phyloP scores from a whole-genome alignment of 2,888 invertebrate genomes.

The Cheilosia vulpina region DNA sequence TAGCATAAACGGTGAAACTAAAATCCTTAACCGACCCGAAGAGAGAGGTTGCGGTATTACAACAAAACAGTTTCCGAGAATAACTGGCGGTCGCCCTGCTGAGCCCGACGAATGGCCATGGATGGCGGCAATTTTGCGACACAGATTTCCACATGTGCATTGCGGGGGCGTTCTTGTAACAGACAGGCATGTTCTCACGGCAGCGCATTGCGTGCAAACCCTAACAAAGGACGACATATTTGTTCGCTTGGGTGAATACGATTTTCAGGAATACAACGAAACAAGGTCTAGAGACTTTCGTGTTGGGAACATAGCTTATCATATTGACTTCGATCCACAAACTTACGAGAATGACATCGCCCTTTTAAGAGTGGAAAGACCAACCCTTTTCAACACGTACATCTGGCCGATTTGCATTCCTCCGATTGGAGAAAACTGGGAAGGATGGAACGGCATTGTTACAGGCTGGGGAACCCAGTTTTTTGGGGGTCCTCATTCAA shows the following conservation, averaged over 20 bases:
- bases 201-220: slow-evolving; percentile 84
- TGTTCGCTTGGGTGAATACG: slow-evolving; percentile 92
- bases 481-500: slow-evolving; percentile 89
- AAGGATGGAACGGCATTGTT: slow-evolving; percentile 87
- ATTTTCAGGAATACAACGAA: slow-evolving; percentile 88
- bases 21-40: slow-evolving; percentile 80
- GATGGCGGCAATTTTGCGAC: slow-evolving; percentile 91
- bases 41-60: slow-evolving; percentile 83
- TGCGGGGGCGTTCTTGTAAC: slow-evolving; percentile 93
- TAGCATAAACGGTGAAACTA: slow-evolving; percentile 71
- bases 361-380: slow-evolving; percentile 87
- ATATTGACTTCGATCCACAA: slow-evolving; percentile 87
- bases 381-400: slow-evolving; percentile 89
- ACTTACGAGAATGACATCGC: slow-evolving; percentile 92
- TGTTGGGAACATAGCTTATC: slow-evolving; percentile 87
- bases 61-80: slow-evolving; percentile 84
- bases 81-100: slow-evolving; percentile 87
- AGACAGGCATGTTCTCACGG: slow-evolving; percentile 87
- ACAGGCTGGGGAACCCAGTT: slow-evolving; percentile 92
- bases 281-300: slow-evolving; percentile 88
- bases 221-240: slow-evolving; percentile 86
- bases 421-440: slow-evolving; percentile 86
- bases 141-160: slow-evolving; percentile 85
- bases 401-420: slow-evolving; percentile 95
- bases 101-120: slow-evolving; percentile 91